Conservation (phyloP, 2,888 invertebrate species). For the Melikaiella ostensackeni region DNA sequence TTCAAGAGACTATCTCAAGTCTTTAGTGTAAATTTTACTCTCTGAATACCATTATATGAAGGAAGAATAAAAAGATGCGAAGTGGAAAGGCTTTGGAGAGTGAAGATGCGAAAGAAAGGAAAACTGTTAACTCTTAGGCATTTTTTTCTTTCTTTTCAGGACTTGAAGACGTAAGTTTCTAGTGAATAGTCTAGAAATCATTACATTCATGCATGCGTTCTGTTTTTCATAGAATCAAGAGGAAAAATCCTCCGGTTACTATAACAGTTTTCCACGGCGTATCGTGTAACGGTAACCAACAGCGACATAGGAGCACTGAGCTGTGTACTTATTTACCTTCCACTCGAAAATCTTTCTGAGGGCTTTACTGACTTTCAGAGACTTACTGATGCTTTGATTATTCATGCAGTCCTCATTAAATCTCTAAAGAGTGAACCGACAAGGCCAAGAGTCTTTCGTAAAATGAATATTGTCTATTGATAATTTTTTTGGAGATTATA, state of each 20-base stretch:
- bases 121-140: neutral
- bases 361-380: conserved; percentile 21
- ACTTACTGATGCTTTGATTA: conserved; percentile 18
- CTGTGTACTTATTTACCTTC: conserved; percentile 24
- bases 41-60: neutral
- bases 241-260: neutral
- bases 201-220: neutral
- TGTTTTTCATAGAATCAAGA: neutral
- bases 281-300: neutral
- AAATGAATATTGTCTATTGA: too few relatives aligned
- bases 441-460: neutral
- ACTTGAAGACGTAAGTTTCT: neutral
- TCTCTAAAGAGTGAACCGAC: neutral
- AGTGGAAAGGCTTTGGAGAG: neutral
- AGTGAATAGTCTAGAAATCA: neutral
- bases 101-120: neutral
- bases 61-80: neutral
- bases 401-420: conserved; percentile 1
- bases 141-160: conserved; percentile 5
- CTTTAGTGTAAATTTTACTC: too few relatives aligned
- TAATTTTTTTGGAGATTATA: too few relatives aligned
- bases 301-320: conserved; percentile 9
- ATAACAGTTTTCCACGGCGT: neutral
- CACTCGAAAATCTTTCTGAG: conserved; percentile 27
- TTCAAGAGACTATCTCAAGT: too few relatives aligned